Percentiles rank a stretch among this genome's conserved stretches.
phyloP scores from a whole-genome alignment of 2,888 invertebrate genomes.

The Drosophila paracracens region DNA sequence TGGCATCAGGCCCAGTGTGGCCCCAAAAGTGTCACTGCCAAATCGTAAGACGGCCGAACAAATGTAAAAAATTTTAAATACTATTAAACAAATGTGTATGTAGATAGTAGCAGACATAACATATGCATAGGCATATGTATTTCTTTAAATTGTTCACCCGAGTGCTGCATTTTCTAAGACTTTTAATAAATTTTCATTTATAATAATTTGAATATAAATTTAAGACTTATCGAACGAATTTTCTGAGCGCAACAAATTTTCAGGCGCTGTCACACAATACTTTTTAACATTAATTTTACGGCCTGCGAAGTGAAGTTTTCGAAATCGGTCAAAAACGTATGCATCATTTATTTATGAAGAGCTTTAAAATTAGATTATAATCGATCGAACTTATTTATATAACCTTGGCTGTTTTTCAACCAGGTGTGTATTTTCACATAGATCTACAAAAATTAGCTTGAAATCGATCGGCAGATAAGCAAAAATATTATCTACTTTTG shows the following conservation, averaged over 20 bases:
- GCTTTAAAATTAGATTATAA: background rate
- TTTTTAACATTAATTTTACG: background rate
- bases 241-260: background rate
- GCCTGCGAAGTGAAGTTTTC: background rate
- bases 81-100: background rate
- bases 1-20: constrained; percentile 38
- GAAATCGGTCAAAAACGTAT: background rate
- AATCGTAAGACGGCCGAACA: constrained; percentile 22
- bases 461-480: background rate
- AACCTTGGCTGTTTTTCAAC: background rate
- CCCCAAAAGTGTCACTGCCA: constrained; percentile 36
- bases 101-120: background rate
- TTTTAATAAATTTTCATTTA: background rate
- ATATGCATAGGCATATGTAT: background rate
- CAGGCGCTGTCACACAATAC: background rate
- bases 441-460: background rate
- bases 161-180: background rate
- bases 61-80: constrained; percentile 8
- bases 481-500: background rate
- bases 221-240: background rate
- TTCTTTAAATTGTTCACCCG: background rate
- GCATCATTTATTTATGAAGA: background rate
- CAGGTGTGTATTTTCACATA: constrained; percentile 1
- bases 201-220: background rate
- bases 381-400: background rate